Evolutionary conservation across 2,888 invertebrate species (phyloP), one percentile per base, ranked within the genome.

Genomic region (Aspidiotus destructor): DNA sequence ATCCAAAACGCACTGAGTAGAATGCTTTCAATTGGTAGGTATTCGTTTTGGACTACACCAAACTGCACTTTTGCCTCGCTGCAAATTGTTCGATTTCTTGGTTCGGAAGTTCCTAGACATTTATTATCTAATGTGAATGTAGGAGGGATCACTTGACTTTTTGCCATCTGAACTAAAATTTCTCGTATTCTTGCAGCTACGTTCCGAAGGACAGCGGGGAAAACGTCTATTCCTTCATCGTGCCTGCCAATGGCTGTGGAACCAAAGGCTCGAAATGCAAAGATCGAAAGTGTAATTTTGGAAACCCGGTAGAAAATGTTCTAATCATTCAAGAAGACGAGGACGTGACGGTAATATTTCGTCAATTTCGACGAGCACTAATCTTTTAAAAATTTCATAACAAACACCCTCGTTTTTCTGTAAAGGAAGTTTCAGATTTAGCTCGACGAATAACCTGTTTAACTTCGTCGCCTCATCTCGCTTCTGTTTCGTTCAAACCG

Each of bases 311-410:
- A 62, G 85, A 85, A 76, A 86, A 86, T 72, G 81, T 85, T 28
- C 80, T 86, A 8, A 81, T 86, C 70, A 85, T 86, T 74, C 86
- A 86, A 76, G 80, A 83, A 63, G 86, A 86, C 73, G 84, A 84
- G 73, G 79, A 81, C 68, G 81, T 86, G 16, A 86, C 86, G 75
- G 78, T 78, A 73, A 73, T 64, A 70, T 61, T 40, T 58, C 40
- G 3, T 15, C 15, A 55, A 55, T 55, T 15, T 15, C 52, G 11
- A 52, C 52, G 11, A 52, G 52, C 15, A 3, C 13, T 52, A 52
- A 5, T 52, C 5, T 52, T 52, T 52, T 52, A 52, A 2, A 5
- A 52, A 52, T 13, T 3, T 5, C 28, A 28, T 28, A 28, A 28
- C 28, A 28, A 28, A 28, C 28, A 3, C 28, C 28, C 28, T 3